Conservation (phyloP, 2,797 vertebrate genomes). For the Sebastes cheni region DNA sequence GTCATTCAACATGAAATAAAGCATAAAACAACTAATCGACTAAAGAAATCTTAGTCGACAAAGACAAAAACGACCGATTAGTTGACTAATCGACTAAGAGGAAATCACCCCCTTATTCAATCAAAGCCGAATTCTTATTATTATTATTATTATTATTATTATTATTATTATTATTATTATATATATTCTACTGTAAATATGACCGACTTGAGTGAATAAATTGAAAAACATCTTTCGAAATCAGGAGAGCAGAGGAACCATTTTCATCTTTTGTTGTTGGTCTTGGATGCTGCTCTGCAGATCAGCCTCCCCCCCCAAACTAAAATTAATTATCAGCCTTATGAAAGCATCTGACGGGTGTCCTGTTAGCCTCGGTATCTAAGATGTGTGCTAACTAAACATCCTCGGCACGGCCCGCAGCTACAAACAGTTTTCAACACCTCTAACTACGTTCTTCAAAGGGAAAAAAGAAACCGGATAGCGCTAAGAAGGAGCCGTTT, state of each 20-base stretch:
- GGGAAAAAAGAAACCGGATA: constrained; percentile 52
- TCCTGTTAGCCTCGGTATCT: not conserved
- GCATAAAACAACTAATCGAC: too few relatives aligned
- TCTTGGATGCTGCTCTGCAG: not conserved
- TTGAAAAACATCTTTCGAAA: not conserved
- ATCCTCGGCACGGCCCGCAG: not conserved
- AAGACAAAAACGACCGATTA: too few relatives aligned
- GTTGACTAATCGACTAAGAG: too few relatives aligned
- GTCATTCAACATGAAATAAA: too few relatives aligned
- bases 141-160: too few relatives aligned
- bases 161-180: not conserved
- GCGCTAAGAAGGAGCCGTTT: constrained; percentile 31
- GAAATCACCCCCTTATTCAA: too few relatives aligned
- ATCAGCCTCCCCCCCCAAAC: not conserved
- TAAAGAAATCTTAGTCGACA: too few relatives aligned
- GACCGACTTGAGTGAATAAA: not conserved
- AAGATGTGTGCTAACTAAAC: not conserved
- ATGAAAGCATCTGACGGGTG: not conserved
- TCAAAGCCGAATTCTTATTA: not conserved
- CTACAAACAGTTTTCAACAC: not conserved
- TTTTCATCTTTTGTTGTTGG: not conserved
- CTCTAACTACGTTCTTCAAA: constrained; percentile 44
- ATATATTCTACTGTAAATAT: not conserved
- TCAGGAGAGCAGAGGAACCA: not conserved
- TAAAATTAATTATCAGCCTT: not conserved